Evolutionary conservation across 2,113 vertebrate species (phyloP), one percentile per base, ranked within the genome.

Genomic region (Trogon melanurus): DNA sequence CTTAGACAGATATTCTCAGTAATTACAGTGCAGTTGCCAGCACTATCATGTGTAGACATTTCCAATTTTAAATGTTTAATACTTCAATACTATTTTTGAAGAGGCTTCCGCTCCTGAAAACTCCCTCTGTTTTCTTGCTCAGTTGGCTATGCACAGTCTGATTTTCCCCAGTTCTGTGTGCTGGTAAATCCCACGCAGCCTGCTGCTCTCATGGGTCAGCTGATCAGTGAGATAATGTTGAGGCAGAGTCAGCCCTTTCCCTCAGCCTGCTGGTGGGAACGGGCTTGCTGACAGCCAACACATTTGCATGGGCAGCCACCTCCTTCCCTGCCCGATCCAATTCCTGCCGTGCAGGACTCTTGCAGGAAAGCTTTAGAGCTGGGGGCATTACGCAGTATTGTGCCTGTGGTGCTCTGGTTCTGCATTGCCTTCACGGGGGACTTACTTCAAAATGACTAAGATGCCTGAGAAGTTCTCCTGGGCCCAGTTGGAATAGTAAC

Each of bases 301-400:
- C 1, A 3, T 79, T 65, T 86, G 11, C 69, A 78, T 2, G 3
- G 70, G 36, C 72, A 84, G 62, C n/a, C 65, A 44, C 41, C 83
- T 79, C 66, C 89, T 88, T 12, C 50, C 44, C 44, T 78, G 66
- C 30, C 45, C 10, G 2, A 16, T 54, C 36, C 62, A 85, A 2
- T 21, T 93, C 26, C 82, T 8, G 48, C 4, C 10, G 29, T 10
- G 34, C 56, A 53, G 51, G 60, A 10, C 30, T 48, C 48, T 45
- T 72, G 13, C 69, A 64, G 80, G 27, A 79, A 11, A 65, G 61
- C 21, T 48, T 60, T 61, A 13, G 79, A 29, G 50, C 3, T 0
- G 0, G 25, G 22, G 22, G 1, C 4, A 7, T 32, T 50, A 54
- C 0, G 1, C 41, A 56, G 26, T 1, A 0, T 10, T 3, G 41